Base-by-base conservation (phyloP, 2,888 invertebrate genomes). In the Ormyrus rosae region DNA sequence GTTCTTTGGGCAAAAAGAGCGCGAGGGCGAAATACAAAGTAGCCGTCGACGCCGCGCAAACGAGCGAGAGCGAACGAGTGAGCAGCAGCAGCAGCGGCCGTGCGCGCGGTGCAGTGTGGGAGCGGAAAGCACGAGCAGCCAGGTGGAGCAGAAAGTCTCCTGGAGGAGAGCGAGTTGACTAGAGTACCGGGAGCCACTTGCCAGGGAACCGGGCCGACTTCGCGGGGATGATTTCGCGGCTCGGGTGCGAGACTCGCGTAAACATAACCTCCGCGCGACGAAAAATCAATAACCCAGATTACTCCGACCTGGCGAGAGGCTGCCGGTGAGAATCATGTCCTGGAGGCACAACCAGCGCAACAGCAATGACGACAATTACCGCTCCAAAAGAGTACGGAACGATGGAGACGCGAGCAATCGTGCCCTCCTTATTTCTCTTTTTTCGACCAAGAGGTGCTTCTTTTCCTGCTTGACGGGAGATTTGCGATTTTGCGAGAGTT, bases 271-370 rank as follows among this genome's bases (percentile, higher is more conserved):
- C 53, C 10, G 53, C 55, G 72, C 71, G 70, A 58, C 58, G 81
- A 81, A 88, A 88, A 88, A 88, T 88, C 88, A 88, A 88, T 88
- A 88, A 86, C 86, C 86, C 84, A 83, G 83, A 84, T 85, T 84
- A 51, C 63, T 74, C 65, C 64, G 13, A 56, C 58, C 64, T 78
- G 65, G 78, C 63, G 67, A 56, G 60, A 60, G 46, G 53, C 6
- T 50, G 72, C 63, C 58, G 71, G 61, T 61, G 68, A 53, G 70
- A 80, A 50, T 34, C 50, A 82, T 83, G 83, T 83, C 83, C 61
- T 83, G 83, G 83, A 83, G 83, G 70, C 82, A 82, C 73, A 73
- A 79, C 55, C 80, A 82, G 63, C 78, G 77, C 53, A 13, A 50
- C 55, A 51, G 65, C 72, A 80, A 82, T 48, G 78, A 80, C 78